A percentile compares a stretch with the other conserved stretches of the same genome.
phyloP scores from a whole-genome alignment of 1,140 invertebrate genomes.

The Papilio xuthus region DNA sequence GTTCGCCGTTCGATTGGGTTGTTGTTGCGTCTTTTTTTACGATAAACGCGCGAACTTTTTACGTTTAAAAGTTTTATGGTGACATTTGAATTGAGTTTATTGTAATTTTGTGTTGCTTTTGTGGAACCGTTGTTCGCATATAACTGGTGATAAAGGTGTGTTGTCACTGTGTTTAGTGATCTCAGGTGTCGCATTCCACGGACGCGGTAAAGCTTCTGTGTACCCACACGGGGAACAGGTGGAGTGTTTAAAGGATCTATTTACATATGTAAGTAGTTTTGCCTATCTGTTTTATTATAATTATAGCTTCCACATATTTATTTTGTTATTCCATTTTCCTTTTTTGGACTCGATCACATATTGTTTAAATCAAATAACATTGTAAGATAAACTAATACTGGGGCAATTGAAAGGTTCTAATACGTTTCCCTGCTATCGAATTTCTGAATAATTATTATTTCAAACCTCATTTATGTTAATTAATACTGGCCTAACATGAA shows the following conservation, averaged over 20 bases:
- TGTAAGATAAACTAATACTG: no score
- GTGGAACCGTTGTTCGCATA: conserved; percentile 52
- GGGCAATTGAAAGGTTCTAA: no score
- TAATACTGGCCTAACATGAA: no score
- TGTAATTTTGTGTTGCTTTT: conserved; percentile 46
- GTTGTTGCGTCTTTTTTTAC: conserved; percentile 45
- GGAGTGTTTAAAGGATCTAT: conserved; percentile 59
- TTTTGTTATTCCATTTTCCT: background rate
- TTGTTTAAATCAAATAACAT: no score
- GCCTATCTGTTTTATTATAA: background rate
- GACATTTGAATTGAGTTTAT: conserved; percentile 37
- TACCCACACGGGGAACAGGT: conserved; percentile 63
- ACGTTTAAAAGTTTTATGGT: conserved; percentile 49
- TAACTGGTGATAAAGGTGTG: conserved; percentile 55
- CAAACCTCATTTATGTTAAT: no score
- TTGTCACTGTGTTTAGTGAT: conserved; percentile 68
- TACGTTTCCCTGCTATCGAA: no score
- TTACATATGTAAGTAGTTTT: conserved; percentile 45
- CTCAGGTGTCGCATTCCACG: conserved; percentile 77
- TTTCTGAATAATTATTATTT: no score
- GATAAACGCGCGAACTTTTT: conserved; percentile 69
- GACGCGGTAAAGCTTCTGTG: conserved; percentile 70
- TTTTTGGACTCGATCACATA: background rate
- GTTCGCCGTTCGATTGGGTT: conserved; percentile 55
- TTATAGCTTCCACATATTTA: background rate